Evolutionary conservation across 1,140 invertebrate species (phyloP), one percentile per base, ranked within the genome.

Genomic region (Hydropsyche tenuis): DNA sequence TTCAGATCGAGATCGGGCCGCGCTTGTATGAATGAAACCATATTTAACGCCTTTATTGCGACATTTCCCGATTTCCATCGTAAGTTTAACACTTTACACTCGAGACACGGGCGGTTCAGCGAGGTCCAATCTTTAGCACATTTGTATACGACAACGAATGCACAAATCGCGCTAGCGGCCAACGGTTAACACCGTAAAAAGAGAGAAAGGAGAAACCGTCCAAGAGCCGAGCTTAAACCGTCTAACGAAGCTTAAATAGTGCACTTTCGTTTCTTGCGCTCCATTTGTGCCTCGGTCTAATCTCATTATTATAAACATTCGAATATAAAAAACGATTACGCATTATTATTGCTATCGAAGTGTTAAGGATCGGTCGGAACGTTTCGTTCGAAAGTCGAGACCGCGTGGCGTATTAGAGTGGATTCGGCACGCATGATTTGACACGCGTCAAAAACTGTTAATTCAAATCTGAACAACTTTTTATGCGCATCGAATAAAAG

Each of bases 171-270:
- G 3, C 56, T 25, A 60, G 25, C 22, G 22, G 56, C 23, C 23
- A 12, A 27, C 14, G 11, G 56, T 60, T 60, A 20, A 60, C 22
- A 23, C 30, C 30, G 63, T 65, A 43, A 65, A 65, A 43, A 56
- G 23, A 60, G 68, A 56, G 68, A 70, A 56, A 70, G 68, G 68
- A 12, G 37, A 70, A 70, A 56, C 48, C 42, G 23, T 56, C 27
- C 51, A 56, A 70, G 48, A 22, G 66, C 20, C 12, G 48, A 70
- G 51, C 68, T 70, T 70, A 70, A 70, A 53, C 20, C 68, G 68
- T 46, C 22, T 70, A 70, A 70, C 68, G 48, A 56, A 56, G 48
- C 48, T 70, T 23, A 53, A 70, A 70, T 20, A 37, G 68, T 42
- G 48, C 68, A 37, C 66, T 69, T 69, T 69, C 66, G 42, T 53